Evolutionary conservation across 2,888 invertebrate species (phyloP), one percentile per base, ranked within the genome.

Genomic region (Ferrisia virgata): DNA sequence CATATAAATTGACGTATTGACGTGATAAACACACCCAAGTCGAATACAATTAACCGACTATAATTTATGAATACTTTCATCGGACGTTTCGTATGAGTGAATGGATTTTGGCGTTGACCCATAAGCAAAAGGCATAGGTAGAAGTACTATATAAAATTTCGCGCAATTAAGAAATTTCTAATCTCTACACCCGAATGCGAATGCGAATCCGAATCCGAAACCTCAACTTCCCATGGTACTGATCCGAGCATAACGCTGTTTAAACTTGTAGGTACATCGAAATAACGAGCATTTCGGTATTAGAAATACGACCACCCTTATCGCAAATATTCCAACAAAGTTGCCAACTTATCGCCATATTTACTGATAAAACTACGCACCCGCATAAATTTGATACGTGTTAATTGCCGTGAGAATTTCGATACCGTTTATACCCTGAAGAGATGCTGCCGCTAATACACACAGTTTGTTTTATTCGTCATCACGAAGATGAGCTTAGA

Each of bases 81-180:
- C 36, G 33, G 36, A 76, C 36, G n/a, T n/a, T n/a, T n/a, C n/a
- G 36, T 76, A 36, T 36, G 36, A 76, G 72, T 76, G 72, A 76
- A 76, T 36, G 72, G 33, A 36, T 28, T 22, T 76, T 36, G 72
- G 36, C 72, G 72, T 36, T 76, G 72, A 76, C 72, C 72, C 72
- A 76, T 76, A 76, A 76, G 36, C 64, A 64, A 64, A 64, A 64
- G 64, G 64, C n/a, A n/a, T n/a, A n/a, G n/a, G n/a, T n/a, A n/a
- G n/a, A n/a, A n/a, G n/a, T n/a, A n/a, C n/a, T n/a, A n/a, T 64
- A 64, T 64, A 64, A 64, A 64, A 64, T 64, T 64, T 64, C 64
- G 64, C 64, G 64, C 64, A 64, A 64, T 64, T 64, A 28, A 64
- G 64, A 64, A 64, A 64, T 64, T 64, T 64, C 64, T 64, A 64